Evolutionary conservation across 1,140 invertebrate species (phyloP), one percentile per base, ranked within the genome.

Genomic region (Euglossa dilemma): DNA sequence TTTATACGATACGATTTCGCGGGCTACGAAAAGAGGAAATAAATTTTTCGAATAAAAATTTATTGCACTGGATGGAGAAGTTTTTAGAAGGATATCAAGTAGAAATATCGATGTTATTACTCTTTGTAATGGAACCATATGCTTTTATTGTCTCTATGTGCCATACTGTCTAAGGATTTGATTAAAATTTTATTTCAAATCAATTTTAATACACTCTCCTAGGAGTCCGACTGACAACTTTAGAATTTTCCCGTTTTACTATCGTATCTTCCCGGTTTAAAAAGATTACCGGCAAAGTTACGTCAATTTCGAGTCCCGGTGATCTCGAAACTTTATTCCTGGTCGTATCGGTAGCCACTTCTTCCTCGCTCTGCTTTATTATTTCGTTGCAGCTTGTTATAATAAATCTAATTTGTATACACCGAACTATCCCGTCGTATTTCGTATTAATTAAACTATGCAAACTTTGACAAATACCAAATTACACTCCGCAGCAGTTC

Each of bases 261-360:
- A 8, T 0, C 12, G 50, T 25, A 14, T 1, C n/a, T 69, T 20
- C 56, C 56, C 23, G 23, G 0, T 11, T 61, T 25, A 11, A 25
- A 14, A 61, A 25, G n/a, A 5, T 16, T 18, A 18, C 14, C 45
- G 16, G 18, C 43, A 47, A 50, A 50, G n/a, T 69, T 36, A 67
- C 1, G 45, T 12, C 14, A 50, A 25, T 69, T 47, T 69, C 23
- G 12, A 69, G 66, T n/a, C 23, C 14, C 23, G 2, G 66, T 67
- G 8, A 45, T 69, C 66, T 47, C 66, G 66, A 67, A 69, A 69
- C 45, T 69, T 69, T 69, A 69, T 69, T 25, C 6, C 6, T 9
- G 4, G 23, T 45, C 20, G 11, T n/a, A 66, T 66, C 11, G 6
- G 28, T 16, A 36, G 2, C 28, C 9, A 16, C 8, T 8, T 23